These are phyloP conservation scores for Ochotona princeps DNA, from an alignment of 2,113 vertebrate species.

Conservation along the genomic window DNA sequence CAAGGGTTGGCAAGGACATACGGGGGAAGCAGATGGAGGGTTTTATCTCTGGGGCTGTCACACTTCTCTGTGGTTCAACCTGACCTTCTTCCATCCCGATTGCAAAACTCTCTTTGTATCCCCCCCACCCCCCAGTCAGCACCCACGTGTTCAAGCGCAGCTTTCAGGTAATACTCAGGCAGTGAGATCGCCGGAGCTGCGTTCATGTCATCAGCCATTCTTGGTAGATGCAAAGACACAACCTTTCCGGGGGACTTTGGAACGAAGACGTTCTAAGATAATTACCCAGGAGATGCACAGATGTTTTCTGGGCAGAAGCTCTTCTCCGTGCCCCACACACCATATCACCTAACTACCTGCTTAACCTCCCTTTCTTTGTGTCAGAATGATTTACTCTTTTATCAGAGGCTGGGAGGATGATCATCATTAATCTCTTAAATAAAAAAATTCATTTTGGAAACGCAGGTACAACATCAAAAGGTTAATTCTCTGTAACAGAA, in stretches of 20 bases:
- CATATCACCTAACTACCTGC: not conserved
- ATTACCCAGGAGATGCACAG: not conserved
- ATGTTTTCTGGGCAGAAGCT: constrained; percentile 3
- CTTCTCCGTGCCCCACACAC: not conserved
- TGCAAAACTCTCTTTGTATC: not conserved
- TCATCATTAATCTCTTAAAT: not conserved
- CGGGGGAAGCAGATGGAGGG: not conserved
- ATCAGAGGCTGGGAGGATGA: not conserved
- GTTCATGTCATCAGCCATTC: not conserved
- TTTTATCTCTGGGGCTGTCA: not conserved
- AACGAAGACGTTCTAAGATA: not conserved
- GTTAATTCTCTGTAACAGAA: not conserved
- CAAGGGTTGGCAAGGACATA: not conserved
- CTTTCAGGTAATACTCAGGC: not conserved
- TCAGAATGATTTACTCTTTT: constrained; percentile 13
- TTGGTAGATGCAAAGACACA: not conserved
- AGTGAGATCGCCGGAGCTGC: not conserved
- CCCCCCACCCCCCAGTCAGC: not conserved
- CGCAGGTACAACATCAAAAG: not conserved
- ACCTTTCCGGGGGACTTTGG: not conserved
- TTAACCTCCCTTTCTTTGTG: not conserved
- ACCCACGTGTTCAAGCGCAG: not conserved
- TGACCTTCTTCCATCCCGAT: not conserved
- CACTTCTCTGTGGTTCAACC: not conserved
- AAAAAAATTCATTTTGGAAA: constrained; percentile 10